A percentile compares a stretch with the other conserved stretches of the same genome.
Conservation (phyloP, 2,888 invertebrate species). For the Eristalis tenax region DNA sequence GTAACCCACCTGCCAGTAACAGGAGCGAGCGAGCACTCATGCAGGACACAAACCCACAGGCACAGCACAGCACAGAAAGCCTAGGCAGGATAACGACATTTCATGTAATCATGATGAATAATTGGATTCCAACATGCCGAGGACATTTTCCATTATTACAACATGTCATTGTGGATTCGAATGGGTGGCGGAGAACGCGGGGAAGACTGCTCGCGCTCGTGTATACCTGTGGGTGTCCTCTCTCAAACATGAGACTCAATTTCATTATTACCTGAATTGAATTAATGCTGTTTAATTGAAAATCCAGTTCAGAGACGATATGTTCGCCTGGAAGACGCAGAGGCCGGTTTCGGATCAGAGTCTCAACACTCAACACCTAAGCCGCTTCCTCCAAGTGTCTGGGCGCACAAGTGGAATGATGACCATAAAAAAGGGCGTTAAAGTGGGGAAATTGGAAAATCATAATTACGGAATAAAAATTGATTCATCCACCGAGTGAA, state of each 20-base stretch:
- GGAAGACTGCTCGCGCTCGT: constrained; percentile 12
- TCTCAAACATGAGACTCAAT: constrained; percentile 18
- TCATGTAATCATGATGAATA: constrained; percentile 71
- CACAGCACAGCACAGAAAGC: constrained; percentile 8
- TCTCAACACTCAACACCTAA: constrained; percentile 23
- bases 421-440: constrained; percentile 50
- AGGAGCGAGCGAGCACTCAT: constrained; percentile 47
- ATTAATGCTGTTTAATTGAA: constrained; percentile 64
- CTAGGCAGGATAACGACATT: constrained; percentile 69
- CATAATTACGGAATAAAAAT: constrained; percentile 66
- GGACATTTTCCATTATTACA: constrained; percentile 72
- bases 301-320: constrained; percentile 34
- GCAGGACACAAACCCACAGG: constrained; percentile 45
- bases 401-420: not conserved
- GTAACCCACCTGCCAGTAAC: constrained; percentile 60
- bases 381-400: not conserved
- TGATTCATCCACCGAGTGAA: constrained; percentile 48
- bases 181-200: not conserved
- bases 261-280: constrained; percentile 65
- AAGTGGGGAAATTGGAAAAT: constrained; percentile 63
- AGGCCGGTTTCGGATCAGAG: no score
- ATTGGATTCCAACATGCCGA: constrained; percentile 70
- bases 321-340: constrained; percentile 24
- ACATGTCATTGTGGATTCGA: constrained; percentile 62
- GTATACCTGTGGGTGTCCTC: not conserved